A percentile compares a stretch with the other conserved stretches of the same genome.
Conservation (phyloP, 2,888 invertebrate genomes). For the Tenthredo scrophulariae region DNA sequence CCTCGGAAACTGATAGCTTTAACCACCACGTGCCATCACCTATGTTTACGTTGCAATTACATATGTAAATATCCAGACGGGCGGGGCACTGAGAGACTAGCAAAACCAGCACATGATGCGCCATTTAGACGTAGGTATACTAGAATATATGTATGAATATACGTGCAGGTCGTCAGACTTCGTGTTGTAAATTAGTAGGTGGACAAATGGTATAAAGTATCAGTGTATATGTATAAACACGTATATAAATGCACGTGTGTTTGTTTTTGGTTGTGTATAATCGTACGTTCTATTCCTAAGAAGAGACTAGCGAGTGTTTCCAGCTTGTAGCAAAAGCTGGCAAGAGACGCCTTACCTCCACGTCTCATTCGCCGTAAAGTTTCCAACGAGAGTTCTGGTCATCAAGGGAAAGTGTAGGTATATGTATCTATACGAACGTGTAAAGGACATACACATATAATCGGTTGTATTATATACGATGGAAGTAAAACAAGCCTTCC, state of each 20-base stretch:
- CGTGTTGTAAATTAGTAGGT: slow-evolving; percentile 14
- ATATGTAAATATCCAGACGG: slow-evolving; percentile 50
- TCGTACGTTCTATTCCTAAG: not conserved
- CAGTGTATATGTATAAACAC: not conserved
- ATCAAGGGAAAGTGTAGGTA: slow-evolving; percentile 28
- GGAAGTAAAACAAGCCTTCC: slow-evolving; percentile 3
- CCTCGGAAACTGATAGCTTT: not conserved
- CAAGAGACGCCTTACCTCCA: not conserved
- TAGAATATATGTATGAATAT: not conserved
- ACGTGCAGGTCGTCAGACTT: not conserved
- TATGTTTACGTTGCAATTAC: slow-evolving; percentile 53
- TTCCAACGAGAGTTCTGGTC: slow-evolving; percentile 21
- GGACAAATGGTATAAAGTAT: slow-evolving; percentile 2
- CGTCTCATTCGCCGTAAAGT: not conserved
- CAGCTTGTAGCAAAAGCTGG: not conserved
- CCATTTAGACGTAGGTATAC: slow-evolving; percentile 25
- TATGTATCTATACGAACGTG: slow-evolving; percentile 2
- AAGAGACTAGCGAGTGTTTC: not conserved
- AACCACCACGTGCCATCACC: slow-evolving; percentile 43
- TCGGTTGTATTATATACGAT: slow-evolving; percentile 1
- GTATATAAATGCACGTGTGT: not conserved
- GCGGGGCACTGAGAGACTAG: slow-evolving; percentile 25
- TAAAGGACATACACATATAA: not conserved
- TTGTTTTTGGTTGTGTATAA: not conserved
- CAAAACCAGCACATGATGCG: slow-evolving; percentile 37